Percentiles rank a stretch among this genome's conserved stretches.
Evolutionary conservation across 1,140 invertebrate species (phyloP).

Genomic region (Pollicipes pollicipes): DNA sequence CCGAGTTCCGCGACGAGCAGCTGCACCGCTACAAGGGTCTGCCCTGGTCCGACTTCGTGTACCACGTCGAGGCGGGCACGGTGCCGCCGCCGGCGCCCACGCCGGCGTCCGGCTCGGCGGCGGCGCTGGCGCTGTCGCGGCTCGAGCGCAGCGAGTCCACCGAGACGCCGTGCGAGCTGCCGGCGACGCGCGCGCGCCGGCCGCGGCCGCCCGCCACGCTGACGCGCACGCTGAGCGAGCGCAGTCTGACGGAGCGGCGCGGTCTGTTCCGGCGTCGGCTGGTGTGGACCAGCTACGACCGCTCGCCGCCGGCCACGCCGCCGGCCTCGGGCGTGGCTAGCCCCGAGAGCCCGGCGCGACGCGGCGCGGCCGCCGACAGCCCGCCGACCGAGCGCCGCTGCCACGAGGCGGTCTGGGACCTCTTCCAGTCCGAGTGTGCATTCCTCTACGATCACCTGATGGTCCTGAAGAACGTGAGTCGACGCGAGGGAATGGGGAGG

Average conservation of each 20-base stretch:
- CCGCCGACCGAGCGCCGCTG: conserved; percentile 24
- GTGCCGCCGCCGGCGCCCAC: too few species aligned
- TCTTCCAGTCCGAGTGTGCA: conserved; percentile 47
- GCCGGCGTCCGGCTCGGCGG: too few species aligned
- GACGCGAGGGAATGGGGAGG: too few species aligned
- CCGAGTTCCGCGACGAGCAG: conserved; percentile 40
- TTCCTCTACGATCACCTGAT: conserved; percentile 50
- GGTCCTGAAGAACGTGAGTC: conserved; percentile 47
- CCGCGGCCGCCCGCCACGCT: conserved; percentile 16
- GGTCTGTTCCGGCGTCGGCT: neutral
- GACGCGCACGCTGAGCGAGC: conserved; percentile 20
- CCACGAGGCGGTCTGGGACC: conserved; percentile 46
- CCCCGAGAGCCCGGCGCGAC: neutral
- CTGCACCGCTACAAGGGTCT: conserved; percentile 36
- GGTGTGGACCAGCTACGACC: too few species aligned
- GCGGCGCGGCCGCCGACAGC: neutral
- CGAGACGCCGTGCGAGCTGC: too few species aligned
- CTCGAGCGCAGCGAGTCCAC: too few species aligned
- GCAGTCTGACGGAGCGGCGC: conserved; percentile 12
- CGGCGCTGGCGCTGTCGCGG: too few species aligned
- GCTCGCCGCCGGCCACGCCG: too few species aligned
- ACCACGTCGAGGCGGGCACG: too few species aligned
- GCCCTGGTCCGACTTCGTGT: conserved; percentile 28
- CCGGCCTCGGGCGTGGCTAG: too few species aligned
- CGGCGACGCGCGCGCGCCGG: too few species aligned